Evolutionary conservation across 64 coral and sea anemone genomes (phyloP).

Genomic region (Porites lutea): DNA sequence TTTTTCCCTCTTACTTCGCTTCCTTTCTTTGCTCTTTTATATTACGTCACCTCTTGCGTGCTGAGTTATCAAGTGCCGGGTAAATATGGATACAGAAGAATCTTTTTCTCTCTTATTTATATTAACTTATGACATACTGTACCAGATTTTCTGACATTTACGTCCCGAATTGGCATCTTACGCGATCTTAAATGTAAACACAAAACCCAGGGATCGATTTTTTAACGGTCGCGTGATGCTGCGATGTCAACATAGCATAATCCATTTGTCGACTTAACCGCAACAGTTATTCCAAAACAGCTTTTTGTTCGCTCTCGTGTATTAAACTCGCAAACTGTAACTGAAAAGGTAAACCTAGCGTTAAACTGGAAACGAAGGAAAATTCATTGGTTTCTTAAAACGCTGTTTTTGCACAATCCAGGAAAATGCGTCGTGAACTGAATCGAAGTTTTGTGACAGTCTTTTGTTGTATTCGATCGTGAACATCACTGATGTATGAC

Average conservation of each 20-base stretch:
- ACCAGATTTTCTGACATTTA: too few relatives aligned
- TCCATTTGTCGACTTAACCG: slow-evolving; percentile 2
- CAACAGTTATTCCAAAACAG: not conserved
- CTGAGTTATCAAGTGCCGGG: not conserved
- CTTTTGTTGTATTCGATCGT: too few relatives aligned
- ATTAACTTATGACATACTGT: not conserved
- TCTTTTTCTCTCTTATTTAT: not conserved
- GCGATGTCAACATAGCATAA: not conserved
- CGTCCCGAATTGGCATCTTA: too few relatives aligned
- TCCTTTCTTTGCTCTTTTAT: not conserved
- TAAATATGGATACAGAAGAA: slow-evolving; percentile 48
- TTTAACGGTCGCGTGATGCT: not conserved
- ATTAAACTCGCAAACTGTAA: not conserved
- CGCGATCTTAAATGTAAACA: too few relatives aligned
- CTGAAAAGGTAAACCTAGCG: too few relatives aligned
- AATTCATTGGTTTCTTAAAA: too few relatives aligned
- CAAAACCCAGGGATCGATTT: too few relatives aligned
- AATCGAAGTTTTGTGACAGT: too few relatives aligned
- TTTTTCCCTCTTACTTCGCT: not conserved
- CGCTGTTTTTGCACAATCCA: too few relatives aligned
- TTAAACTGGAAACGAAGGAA: too few relatives aligned
- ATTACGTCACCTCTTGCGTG: not conserved
- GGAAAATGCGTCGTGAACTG: too few relatives aligned
- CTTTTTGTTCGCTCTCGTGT: not conserved
- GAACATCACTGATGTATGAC: too few relatives aligned